A percentile compares a stretch with the other conserved stretches of the same genome.
Evolutionary conservation across 2,797 vertebrate genomes (phyloP).

Genomic region (Xyrichtys novacula): DNA sequence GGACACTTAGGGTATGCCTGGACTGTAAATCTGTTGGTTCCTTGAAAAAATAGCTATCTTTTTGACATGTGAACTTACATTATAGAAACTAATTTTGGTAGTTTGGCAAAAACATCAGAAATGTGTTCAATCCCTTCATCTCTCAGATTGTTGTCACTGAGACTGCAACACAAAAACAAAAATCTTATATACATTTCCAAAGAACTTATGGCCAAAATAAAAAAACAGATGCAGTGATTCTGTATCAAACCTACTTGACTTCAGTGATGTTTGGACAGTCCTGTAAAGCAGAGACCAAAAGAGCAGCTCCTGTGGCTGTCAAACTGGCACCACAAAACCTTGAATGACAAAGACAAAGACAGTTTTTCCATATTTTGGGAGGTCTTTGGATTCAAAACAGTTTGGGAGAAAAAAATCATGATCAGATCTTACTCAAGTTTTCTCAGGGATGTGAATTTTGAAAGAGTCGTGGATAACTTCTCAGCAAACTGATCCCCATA

Average conservation of each 20-base stretch:
- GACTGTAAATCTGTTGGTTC: not conserved
- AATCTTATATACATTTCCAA: too few relatives aligned
- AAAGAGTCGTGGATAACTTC: slow-evolving; percentile 85
- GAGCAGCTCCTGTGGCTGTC: slow-evolving; percentile 81
- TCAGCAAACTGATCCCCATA: slow-evolving; percentile 89
- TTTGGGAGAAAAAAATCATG: not conserved
- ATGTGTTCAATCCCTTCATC: slow-evolving; percentile 78
- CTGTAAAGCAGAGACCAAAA: slow-evolving; percentile 82
- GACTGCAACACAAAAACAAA: slow-evolving; percentile 72
- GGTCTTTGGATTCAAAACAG: not conserved
- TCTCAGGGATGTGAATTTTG: slow-evolving; percentile 80
- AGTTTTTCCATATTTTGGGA: not conserved
- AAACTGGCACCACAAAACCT: slow-evolving; percentile 87
- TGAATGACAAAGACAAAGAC: slow-evolving; percentile 26
- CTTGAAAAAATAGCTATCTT: not conserved
- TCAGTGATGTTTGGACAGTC: slow-evolving; percentile 86
- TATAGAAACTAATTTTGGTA: slow-evolving; percentile 81
- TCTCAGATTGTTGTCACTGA: slow-evolving; percentile 88
- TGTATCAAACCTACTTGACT: slow-evolving; percentile 82
- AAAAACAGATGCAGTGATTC: not conserved
- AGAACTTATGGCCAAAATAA: not conserved
- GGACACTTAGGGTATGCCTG: not conserved
- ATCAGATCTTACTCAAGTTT: slow-evolving; percentile 86
- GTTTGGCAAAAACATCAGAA: slow-evolving; percentile 73
- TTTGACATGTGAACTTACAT: slow-evolving; percentile 81